Percentiles rank a stretch among this genome's conserved stretches.
These are phyloP conservation scores for Orbicella faveolata DNA, from an alignment of 64 coral and sea anemone species.

Conservation along the genomic window DNA sequence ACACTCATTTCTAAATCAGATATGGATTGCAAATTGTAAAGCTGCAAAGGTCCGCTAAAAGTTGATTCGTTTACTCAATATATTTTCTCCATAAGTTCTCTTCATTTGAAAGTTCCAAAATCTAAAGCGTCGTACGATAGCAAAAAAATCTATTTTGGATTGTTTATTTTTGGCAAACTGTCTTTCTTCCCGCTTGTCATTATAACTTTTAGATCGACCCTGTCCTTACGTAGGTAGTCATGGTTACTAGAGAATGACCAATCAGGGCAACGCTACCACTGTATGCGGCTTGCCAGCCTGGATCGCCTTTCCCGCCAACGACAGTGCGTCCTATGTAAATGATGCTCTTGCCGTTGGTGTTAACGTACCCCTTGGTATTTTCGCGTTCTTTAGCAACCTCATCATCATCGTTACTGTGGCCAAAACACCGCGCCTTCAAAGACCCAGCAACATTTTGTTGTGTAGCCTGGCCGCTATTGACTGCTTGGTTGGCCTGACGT, in stretches of 20 bases:
- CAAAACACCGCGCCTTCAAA: not conserved
- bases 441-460: not conserved
- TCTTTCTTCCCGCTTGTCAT: too few relatives aligned
- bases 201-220: too few relatives aligned
- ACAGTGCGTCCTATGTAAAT: not conserved
- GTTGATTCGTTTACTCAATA: too few relatives aligned
- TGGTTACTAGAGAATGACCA: not conserved
- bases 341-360: not conserved
- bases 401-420: not conserved
- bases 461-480: not conserved
- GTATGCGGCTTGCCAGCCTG: not conserved
- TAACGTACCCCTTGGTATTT: not conserved
- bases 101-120: too few relatives aligned
- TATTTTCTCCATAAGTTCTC: too few relatives aligned
- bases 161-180: too few relatives aligned
- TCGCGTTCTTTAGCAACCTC: slow-evolving; percentile 5
- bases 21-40: too few relatives aligned
- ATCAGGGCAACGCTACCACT: not conserved
- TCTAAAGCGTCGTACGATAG: too few relatives aligned
- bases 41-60: too few relatives aligned
- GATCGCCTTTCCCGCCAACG: not conserved
- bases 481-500: not conserved
- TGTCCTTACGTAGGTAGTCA: too few relatives aligned
- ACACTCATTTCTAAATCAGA: too few relatives aligned
- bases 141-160: too few relatives aligned